Conservation (phyloP, 2,113 vertebrate species). For the Eonycteris spelaea region DNA sequence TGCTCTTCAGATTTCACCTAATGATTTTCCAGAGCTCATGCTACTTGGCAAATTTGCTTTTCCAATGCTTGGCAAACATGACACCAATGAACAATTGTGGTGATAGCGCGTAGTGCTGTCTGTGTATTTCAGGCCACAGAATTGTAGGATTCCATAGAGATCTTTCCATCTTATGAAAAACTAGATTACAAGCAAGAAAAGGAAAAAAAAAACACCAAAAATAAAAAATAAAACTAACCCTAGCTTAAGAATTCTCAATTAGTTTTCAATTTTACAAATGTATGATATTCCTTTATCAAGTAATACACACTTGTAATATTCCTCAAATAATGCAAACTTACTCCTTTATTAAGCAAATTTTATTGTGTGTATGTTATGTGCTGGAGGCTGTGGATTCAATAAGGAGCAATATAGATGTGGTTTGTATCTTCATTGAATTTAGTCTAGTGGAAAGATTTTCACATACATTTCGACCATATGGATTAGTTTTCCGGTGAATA, state of each 20-base stretch:
- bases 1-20: slow-evolving; percentile 38
- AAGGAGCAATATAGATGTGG: neutral
- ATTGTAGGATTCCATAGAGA: neutral
- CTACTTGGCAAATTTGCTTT: slow-evolving; percentile 59
- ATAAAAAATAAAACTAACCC: neutral
- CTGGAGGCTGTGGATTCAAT: neutral
- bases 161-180: neutral
- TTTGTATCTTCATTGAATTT: neutral
- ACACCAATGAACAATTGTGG: slow-evolving; percentile 17
- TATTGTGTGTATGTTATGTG: neutral
- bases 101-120: neutral
- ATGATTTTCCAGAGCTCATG: slow-evolving; percentile 49
- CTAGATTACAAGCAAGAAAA: neutral
- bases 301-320: no score
- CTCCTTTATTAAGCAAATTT: neutral
- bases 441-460: neutral
- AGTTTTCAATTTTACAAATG: neutral
- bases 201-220: neutral
- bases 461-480: neutral
- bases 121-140: neutral
- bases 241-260: slow-evolving; percentile 20
- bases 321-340: neutral
- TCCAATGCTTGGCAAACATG: slow-evolving; percentile 40
- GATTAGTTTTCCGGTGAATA: neutral
- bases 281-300: neutral